Conservation (phyloP, 2,113 vertebrate genomes). For the Marmota flaviventris region DNA sequence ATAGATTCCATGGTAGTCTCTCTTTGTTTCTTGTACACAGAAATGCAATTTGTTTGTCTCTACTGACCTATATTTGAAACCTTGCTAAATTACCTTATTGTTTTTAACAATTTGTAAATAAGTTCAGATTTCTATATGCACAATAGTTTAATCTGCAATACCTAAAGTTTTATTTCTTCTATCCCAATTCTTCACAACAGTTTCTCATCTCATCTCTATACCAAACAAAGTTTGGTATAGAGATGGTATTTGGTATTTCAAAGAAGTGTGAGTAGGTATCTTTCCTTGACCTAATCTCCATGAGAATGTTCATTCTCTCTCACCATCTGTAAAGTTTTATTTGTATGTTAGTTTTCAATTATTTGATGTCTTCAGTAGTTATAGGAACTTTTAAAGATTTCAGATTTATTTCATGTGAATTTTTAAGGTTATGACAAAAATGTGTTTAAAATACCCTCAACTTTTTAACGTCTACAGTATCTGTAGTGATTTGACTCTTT, state of each 20-base stretch:
- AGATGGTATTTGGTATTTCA: background rate
- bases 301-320: background rate
- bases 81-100: background rate
- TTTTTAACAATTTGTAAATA: slow-evolving; percentile 15
- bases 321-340: background rate
- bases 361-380: background rate
- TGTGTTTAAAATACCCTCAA: background rate
- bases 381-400: background rate
- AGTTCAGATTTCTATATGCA: background rate
- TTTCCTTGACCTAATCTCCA: background rate
- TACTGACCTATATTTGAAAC: background rate
- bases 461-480: background rate
- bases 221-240: background rate
- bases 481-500: background rate
- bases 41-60: background rate
- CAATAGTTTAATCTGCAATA: background rate
- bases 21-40: background rate
- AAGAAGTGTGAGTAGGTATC: background rate
- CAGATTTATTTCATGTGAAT: slow-evolving; percentile 13
- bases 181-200: background rate
- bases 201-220: background rate
- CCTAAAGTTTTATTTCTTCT: background rate
- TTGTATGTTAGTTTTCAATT: background rate
- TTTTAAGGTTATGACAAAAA: background rate
- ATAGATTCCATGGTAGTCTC: background rate